Conservation (phyloP, 1,140 invertebrate species). For the Macrostomum lignano region DNA sequence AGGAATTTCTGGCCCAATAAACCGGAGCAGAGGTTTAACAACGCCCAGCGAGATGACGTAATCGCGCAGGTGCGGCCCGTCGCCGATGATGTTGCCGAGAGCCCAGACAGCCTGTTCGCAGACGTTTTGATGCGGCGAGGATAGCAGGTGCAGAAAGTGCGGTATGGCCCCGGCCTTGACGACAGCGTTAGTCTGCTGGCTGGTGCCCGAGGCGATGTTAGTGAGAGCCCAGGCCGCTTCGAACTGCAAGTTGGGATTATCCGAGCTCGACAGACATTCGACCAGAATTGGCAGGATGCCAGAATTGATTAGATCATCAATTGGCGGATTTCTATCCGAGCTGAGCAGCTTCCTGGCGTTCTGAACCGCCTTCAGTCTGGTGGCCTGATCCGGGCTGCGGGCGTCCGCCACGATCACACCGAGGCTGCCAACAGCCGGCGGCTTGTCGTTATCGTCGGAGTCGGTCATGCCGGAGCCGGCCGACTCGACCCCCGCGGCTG, state of each 20-base stretch:
- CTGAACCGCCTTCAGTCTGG: slow-evolving; percentile 16
- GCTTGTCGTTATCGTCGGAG: slow-evolving; percentile 11
- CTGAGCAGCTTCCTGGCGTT: slow-evolving; percentile 55
- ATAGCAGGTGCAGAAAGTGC: slow-evolving; percentile 57
- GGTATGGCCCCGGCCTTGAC: slow-evolving; percentile 76
- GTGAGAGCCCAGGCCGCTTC: slow-evolving; percentile 96
- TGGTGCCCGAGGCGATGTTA: slow-evolving; percentile 90
- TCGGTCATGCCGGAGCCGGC: slow-evolving; percentile 12
- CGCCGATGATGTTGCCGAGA: slow-evolving; percentile 78
- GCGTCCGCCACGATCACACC: slow-evolving; percentile 16
- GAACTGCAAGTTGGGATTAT: slow-evolving; percentile 55
- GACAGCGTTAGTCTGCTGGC: slow-evolving; percentile 73
- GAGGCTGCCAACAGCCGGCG: background rate
- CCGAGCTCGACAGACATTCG: slow-evolving; percentile 39
- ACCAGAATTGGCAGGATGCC: slow-evolving; percentile 78
- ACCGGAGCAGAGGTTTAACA: slow-evolving; percentile 17
- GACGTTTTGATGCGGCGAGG: slow-evolving; percentile 72
- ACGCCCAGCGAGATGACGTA: slow-evolving; percentile 19
- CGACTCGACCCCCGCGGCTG: slow-evolving; percentile 9
- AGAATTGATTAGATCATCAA: slow-evolving; percentile 67
- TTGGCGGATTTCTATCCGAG: slow-evolving; percentile 89
- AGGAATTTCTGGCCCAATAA: slow-evolving; percentile 10
- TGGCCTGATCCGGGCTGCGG: slow-evolving; percentile 10
- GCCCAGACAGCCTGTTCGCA: slow-evolving; percentile 98
- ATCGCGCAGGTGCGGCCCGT: slow-evolving; percentile 25